Conservation (phyloP, 2,113 vertebrate genomes). For the Sebastes fasciatus region DNA sequence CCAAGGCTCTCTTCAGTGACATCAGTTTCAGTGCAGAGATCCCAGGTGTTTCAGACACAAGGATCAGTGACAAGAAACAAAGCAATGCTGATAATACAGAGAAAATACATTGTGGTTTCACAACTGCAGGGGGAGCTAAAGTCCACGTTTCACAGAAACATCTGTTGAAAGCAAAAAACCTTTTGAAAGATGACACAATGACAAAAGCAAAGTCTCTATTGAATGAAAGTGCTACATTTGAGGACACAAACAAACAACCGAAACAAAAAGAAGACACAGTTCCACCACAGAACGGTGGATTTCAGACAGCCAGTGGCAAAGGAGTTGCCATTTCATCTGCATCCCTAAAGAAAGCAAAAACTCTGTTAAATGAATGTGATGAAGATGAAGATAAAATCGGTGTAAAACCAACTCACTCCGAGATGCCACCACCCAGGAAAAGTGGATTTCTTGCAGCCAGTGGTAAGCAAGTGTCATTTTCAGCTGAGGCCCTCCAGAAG, state of each 20-base stretch:
- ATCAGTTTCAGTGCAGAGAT: conserved; percentile 54
- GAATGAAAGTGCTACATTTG: conserved; percentile 72
- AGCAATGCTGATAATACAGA: background rate
- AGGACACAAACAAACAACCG: conserved; percentile 9
- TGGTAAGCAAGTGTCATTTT: conserved; percentile 84
- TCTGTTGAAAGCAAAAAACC: conserved; percentile 80
- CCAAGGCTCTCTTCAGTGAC: conserved; percentile 81
- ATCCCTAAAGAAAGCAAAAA: conserved; percentile 82
- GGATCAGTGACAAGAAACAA: background rate
- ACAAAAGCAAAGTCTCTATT: conserved; percentile 77
- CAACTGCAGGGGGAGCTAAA: conserved; percentile 84
- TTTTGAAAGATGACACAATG: conserved; percentile 29
- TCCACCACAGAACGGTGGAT: conserved; percentile 73
- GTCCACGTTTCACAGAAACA: conserved; percentile 83
- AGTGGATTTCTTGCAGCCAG: conserved; percentile 86
- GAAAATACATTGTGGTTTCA: conserved; percentile 79
- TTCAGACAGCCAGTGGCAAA: conserved; percentile 87
- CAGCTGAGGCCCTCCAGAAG: conserved; percentile 73
- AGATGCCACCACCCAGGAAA: conserved; percentile 31
- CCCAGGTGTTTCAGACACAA: conserved; percentile 13
- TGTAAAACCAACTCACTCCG: background rate
- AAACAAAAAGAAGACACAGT: conserved; percentile 5
- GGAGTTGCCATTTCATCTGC: conserved; percentile 81
- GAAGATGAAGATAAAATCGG: conserved; percentile 5
- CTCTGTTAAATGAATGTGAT: conserved; percentile 78